Evolutionary conservation across 2,113 vertebrate genomes (phyloP).

Genomic region (Megalops atlanticus): DNA sequence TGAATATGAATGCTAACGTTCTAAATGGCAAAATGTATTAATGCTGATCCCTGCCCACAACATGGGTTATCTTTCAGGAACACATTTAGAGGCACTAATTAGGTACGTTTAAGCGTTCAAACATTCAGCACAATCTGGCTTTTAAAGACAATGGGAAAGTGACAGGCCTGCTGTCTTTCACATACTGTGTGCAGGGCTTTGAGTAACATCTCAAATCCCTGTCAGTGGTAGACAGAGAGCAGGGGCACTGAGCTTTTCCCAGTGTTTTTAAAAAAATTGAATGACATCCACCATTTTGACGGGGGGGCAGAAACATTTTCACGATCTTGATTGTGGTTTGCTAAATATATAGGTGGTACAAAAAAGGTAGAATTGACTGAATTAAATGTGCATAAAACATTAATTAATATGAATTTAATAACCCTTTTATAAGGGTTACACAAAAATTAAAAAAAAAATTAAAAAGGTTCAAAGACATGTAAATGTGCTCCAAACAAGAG

Average conservation of each 20-base stretch:
- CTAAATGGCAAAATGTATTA: background rate
- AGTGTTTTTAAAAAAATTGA: background rate
- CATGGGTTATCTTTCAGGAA: background rate
- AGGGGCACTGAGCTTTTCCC: background rate
- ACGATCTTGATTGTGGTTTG: background rate
- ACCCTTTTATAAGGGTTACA: too few species aligned
- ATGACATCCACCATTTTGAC: too few species aligned
- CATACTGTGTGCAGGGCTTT: background rate
- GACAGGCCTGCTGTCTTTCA: background rate
- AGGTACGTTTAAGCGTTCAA: background rate
- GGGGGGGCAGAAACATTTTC: background rate
- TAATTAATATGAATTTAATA: too few species aligned
- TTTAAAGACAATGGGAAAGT: slow-evolving; percentile 1
- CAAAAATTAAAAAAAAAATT: too few species aligned
- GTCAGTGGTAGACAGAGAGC: background rate
- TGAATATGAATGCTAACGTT: background rate
- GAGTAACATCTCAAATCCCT: background rate
- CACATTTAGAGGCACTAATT: slow-evolving; percentile 12
- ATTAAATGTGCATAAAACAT: too few species aligned
- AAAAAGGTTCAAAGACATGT: too few species aligned
- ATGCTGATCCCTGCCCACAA: background rate
- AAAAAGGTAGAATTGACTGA: too few species aligned
- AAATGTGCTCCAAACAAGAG: too few species aligned
- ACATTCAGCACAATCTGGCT: background rate
- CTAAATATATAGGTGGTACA: too few species aligned